Conservation (phyloP, 2,888 invertebrate genomes). For the Zygaena filipendulae region DNA sequence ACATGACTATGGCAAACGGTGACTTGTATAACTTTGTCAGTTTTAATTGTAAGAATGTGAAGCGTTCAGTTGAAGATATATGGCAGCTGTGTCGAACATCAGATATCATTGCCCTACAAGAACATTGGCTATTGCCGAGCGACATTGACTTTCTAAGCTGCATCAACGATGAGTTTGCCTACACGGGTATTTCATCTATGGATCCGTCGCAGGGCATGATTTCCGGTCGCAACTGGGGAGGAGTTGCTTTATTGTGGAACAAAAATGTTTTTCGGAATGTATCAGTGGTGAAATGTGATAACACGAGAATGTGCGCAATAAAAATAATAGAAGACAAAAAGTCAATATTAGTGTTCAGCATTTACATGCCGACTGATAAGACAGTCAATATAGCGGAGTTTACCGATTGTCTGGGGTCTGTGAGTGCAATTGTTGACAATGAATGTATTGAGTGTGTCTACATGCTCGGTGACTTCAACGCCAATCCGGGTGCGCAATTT, state of each 20-base stretch:
- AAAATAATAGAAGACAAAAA: too few relatives aligned
- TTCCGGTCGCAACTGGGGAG: slow-evolving; percentile 8
- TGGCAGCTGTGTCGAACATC: slow-evolving; percentile 7
- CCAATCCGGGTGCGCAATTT: slow-evolving; percentile 8
- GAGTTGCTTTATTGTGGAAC: slow-evolving; percentile 9
- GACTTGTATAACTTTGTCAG: slow-evolving; percentile 8
- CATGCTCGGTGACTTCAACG: slow-evolving; percentile 10
- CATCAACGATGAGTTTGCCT: slow-evolving; percentile 2
- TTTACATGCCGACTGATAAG: slow-evolving; percentile 15
- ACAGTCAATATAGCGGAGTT: slow-evolving; percentile 10
- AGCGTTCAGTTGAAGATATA: slow-evolving; percentile 6
- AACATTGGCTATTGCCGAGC: slow-evolving; percentile 8
- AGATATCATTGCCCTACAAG: slow-evolving; percentile 9
- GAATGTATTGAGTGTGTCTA: slow-evolving; percentile 8
- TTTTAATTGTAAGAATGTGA: slow-evolving; percentile 11
- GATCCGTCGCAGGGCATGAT: slow-evolving; percentile 7
- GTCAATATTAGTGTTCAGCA: slow-evolving; percentile 11
- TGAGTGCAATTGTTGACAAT: slow-evolving; percentile 10
- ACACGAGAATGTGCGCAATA: slow-evolving; percentile 4
- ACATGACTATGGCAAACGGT: too few relatives aligned
- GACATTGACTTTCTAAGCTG: slow-evolving; percentile 5
- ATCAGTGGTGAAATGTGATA: slow-evolving; percentile 8
- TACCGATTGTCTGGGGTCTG: slow-evolving; percentile 10
- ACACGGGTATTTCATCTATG: slow-evolving; percentile 4
- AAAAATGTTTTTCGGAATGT: slow-evolving; percentile 5